phyloP scores from a whole-genome alignment of 2,113 vertebrate genomes.

The Sapajus apella region DNA sequence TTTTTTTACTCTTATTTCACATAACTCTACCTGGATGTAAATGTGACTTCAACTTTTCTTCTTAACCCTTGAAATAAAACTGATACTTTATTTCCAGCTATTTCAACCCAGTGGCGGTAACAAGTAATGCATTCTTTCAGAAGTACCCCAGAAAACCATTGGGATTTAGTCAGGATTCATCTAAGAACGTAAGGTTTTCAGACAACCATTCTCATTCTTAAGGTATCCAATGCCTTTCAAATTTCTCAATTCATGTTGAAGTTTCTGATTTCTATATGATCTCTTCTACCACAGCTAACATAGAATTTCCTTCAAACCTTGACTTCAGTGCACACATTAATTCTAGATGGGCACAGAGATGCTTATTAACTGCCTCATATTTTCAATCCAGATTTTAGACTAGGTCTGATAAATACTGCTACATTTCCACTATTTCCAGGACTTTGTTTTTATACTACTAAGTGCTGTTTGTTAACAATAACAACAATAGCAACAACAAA shows the following conservation, averaged over 20 bases:
- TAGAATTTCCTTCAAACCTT: not conserved
- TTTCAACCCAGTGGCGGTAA: not conserved
- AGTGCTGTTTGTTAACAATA: not conserved
- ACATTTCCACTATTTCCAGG: not conserved
- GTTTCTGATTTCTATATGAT: not conserved
- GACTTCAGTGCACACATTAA: not conserved
- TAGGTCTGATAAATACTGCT: fast-evolving
- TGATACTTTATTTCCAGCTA: not conserved
- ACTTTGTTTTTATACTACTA: not conserved
- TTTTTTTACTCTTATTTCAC: not conserved
- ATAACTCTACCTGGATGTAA: not conserved
- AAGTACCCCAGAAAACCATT: not conserved
- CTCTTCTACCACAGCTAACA: fast-evolving
- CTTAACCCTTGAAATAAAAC: not conserved
- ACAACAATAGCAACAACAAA: not conserved
- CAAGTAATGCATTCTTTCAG: not conserved
- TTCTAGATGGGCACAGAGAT: not conserved
- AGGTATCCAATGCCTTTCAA: not conserved
- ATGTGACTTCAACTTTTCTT: not conserved
- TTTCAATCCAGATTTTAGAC: not conserved
- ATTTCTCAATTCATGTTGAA: not conserved
- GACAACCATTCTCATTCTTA: not conserved
- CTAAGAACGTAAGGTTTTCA: not conserved
- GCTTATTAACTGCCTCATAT: not conserved
- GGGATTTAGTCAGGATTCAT: not conserved